Conservation (phyloP, 1,140 invertebrate species). For the Mizuhopecten yessoensis region DNA sequence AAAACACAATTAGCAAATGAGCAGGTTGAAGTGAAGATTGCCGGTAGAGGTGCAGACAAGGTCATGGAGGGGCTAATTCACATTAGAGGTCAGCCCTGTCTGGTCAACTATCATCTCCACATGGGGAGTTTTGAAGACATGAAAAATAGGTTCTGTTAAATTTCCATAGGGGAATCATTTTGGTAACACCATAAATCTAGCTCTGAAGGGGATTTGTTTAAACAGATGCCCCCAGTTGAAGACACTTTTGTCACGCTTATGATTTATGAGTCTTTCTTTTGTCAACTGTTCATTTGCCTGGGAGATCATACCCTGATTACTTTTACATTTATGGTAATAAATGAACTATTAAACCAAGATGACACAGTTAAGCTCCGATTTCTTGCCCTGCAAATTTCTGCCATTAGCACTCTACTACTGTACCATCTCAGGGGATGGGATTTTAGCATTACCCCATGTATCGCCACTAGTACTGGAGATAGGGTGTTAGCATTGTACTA, state of each 20-base stretch:
- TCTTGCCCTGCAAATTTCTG: background rate
- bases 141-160: conserved; percentile 35
- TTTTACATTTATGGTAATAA: conserved; percentile 2
- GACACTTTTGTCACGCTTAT: conserved; percentile 18
- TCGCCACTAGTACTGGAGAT: too few relatives aligned
- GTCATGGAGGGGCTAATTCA: background rate
- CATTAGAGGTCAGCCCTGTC: conserved; percentile 13
- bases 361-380: background rate
- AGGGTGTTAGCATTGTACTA: too few relatives aligned
- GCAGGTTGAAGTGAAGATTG: conserved; percentile 25
- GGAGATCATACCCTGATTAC: background rate
- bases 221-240: conserved; percentile 24
- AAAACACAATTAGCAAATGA: conserved; percentile 12
- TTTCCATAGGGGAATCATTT: conserved; percentile 38
- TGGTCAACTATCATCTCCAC: background rate
- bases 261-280: conserved; percentile 25
- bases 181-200: conserved; percentile 7
- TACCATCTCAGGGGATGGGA: background rate
- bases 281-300: conserved; percentile 37
- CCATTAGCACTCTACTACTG: background rate
- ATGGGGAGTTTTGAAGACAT: background rate
- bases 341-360: conserved; percentile 35
- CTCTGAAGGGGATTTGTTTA: background rate
- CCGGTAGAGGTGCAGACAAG: background rate
- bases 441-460: background rate